Evolutionary conservation across 2,888 invertebrate species (phyloP).

Genomic region (Spicauda simplicius): DNA sequence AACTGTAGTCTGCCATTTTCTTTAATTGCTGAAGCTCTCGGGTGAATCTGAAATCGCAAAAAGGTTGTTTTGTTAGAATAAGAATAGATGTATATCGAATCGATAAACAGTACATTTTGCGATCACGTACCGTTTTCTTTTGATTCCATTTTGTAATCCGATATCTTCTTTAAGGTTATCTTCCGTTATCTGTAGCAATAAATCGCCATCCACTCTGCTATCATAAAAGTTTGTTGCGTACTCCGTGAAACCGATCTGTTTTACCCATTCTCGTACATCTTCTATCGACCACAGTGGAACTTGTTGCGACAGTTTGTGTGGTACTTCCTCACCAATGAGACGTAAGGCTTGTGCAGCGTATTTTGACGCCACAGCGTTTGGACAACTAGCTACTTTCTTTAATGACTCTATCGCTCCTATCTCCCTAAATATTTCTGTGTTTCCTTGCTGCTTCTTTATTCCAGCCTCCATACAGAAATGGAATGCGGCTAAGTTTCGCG

Average conservation of each 20-base stretch:
- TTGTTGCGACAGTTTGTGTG: slow-evolving; percentile 98
- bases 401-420: slow-evolving; percentile 98
- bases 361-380: slow-evolving; percentile 98
- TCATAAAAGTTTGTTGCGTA: slow-evolving; percentile 93
- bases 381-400: slow-evolving; percentile 98
- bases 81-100: no score
- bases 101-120: neutral
- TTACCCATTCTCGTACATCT: slow-evolving; percentile 99
- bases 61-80: neutral
- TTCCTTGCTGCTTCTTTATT: slow-evolving; percentile 97
- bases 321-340: slow-evolving; percentile 97
- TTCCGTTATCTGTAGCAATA: slow-evolving; percentile 95
- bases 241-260: slow-evolving; percentile 97
- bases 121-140: slow-evolving; percentile 89
- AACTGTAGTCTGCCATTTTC: slow-evolving; percentile 98
- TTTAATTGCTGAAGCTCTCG: slow-evolving; percentile 96
- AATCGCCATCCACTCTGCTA: slow-evolving; percentile 98
- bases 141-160: slow-evolving; percentile 96
- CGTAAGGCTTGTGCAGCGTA: slow-evolving; percentile 97
- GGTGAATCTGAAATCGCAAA: slow-evolving; percentile 88
- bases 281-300: slow-evolving; percentile 98
- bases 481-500: slow-evolving; percentile 97
- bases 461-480: slow-evolving; percentile 99
- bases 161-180: slow-evolving; percentile 97
- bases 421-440: slow-evolving; percentile 95